A percentile compares a stretch with the other conserved stretches of the same genome.
Conservation (phyloP, 1,140 invertebrate species). For the Mactra quadrangularis region DNA sequence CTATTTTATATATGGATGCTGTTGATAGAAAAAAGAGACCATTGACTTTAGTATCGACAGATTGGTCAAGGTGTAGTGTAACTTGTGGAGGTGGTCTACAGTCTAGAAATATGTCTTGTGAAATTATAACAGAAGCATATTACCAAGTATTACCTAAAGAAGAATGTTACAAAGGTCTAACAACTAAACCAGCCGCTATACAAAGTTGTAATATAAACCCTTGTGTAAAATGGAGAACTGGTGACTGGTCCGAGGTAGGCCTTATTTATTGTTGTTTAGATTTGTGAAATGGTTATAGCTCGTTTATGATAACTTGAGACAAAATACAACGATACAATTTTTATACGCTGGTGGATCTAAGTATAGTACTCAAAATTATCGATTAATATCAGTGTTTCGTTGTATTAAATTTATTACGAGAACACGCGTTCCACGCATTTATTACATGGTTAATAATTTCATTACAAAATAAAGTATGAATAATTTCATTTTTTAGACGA, state of each 20-base stretch:
- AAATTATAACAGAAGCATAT: conserved; percentile 46
- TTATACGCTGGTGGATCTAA: background rate
- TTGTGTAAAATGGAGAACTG: conserved; percentile 57
- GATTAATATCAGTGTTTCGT: background rate
- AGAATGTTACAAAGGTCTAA: conserved; percentile 17
- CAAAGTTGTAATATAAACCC: conserved; percentile 55
- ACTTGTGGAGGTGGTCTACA: conserved; percentile 56
- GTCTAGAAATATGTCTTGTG: conserved; percentile 55
- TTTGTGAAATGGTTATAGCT: background rate
- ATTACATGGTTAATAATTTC: too few species aligned
- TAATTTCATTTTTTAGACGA: too few species aligned
- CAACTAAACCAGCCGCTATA: conserved; percentile 11
- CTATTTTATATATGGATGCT: conserved; percentile 34
- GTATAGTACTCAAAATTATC: background rate
- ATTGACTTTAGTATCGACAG: conserved; percentile 39
- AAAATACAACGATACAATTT: too few species aligned
- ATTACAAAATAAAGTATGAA: too few species aligned
- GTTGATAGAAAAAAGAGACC: conserved; percentile 30
- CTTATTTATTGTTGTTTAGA: background rate
- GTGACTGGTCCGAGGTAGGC: conserved; percentile 55
- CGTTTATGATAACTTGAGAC: too few species aligned
- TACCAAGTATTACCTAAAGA: conserved; percentile 48
- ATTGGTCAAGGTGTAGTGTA: conserved; percentile 53
- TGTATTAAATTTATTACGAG: too few species aligned
- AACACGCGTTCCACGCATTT: too few species aligned